Conservation (phyloP, 2,113 vertebrate species). For the Lota lota region DNA sequence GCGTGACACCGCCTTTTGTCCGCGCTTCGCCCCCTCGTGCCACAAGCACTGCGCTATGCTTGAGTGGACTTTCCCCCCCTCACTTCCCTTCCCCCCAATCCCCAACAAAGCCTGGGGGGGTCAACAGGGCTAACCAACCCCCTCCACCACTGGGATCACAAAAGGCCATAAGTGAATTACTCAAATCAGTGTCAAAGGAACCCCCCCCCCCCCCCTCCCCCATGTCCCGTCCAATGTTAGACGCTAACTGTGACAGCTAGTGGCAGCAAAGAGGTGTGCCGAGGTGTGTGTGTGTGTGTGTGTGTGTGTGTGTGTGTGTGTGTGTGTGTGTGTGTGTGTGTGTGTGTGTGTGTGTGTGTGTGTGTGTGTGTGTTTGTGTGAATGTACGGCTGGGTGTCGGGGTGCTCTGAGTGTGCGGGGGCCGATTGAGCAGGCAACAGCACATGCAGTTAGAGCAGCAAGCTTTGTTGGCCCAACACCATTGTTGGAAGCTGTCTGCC, state of each 20-base stretch:
- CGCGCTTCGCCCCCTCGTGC: slow-evolving; percentile 53
- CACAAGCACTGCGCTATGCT: slow-evolving; percentile 56
- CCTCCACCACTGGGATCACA: slow-evolving; percentile 51
- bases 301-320: slow-evolving; percentile 34
- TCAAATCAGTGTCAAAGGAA: slow-evolving; percentile 51
- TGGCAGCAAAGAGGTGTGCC: slow-evolving; percentile 31
- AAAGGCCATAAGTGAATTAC: slow-evolving; percentile 72
- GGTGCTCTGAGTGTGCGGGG: slow-evolving; percentile 13
- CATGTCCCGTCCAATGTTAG: slow-evolving; percentile 19
- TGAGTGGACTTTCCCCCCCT: slow-evolving; percentile 43
- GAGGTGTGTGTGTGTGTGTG: slow-evolving; percentile 33
- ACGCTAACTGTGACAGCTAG: slow-evolving; percentile 57
- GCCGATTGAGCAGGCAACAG: slow-evolving; percentile 51
- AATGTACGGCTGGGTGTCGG: too few relatives aligned
- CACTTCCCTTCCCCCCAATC: too few relatives aligned
- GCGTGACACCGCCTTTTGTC: slow-evolving; percentile 60
- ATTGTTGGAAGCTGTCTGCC: slow-evolving; percentile 68
- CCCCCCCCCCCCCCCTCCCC: slow-evolving; percentile 6
- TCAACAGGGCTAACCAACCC: slow-evolving; percentile 7
- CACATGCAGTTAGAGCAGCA: slow-evolving; percentile 55
- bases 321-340: slow-evolving; percentile 14
- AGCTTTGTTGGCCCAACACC: slow-evolving; percentile 73
- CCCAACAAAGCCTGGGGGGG: slow-evolving; percentile 4
- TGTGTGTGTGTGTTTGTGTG: slow-evolving; percentile 15
- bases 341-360: slow-evolving; percentile 39